A percentile compares a stretch with the other conserved stretches of the same genome.
These are phyloP conservation scores for Hecatera dysodea DNA, from an alignment of 2,888 invertebrate genomes.

Conservation along the genomic window DNA sequence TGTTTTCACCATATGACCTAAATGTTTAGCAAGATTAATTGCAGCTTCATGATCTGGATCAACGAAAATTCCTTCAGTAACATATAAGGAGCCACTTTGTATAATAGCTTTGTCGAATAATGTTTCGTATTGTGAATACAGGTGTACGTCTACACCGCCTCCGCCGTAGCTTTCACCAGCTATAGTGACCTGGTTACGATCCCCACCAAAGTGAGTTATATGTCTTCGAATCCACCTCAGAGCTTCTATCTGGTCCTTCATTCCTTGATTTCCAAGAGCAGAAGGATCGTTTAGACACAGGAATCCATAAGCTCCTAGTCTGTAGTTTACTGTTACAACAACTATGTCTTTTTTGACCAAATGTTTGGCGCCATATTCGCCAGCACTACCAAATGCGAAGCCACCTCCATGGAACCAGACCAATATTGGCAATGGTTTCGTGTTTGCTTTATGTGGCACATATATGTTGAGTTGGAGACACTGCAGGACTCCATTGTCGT, in stretches of 20 bases:
- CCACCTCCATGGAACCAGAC: constrained; percentile 85
- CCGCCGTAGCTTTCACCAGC: constrained; percentile 82
- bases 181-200: constrained; percentile 75
- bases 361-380: constrained; percentile 75
- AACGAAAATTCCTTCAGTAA: constrained; percentile 69
- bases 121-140: constrained; percentile 72
- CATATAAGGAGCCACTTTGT: constrained; percentile 75
- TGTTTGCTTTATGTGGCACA: constrained; percentile 66
- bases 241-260: constrained; percentile 80
- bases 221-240: constrained; percentile 79
- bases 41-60: constrained; percentile 72
- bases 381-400: constrained; percentile 75
- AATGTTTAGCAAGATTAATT: constrained; percentile 70
- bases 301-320: constrained; percentile 82
- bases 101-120: constrained; percentile 77
- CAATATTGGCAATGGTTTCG: constrained; percentile 73
- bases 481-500: constrained; percentile 68
- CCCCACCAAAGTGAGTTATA: constrained; percentile 80
- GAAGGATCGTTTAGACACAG: constrained; percentile 77
- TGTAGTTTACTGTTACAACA: constrained; percentile 76
- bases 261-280: constrained; percentile 77
- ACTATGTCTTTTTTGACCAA: constrained; percentile 74
- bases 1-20: constrained; percentile 68
- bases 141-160: constrained; percentile 77
- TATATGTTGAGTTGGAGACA: constrained; percentile 74